Conservation (phyloP, 2,797 vertebrate genomes). For the Eospalax fontanierii region DNA sequence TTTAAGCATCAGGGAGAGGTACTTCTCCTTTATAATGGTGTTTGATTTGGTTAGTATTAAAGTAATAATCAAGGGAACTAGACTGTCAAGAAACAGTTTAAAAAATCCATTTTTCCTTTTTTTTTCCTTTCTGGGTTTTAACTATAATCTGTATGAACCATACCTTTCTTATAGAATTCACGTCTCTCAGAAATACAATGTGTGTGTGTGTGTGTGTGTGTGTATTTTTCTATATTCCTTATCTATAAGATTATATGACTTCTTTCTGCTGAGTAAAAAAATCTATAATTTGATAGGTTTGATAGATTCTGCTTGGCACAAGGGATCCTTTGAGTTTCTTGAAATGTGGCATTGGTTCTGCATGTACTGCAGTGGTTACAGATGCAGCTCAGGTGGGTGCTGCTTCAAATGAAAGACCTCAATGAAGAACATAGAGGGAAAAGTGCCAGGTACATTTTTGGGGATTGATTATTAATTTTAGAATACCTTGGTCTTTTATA, state of each 20-base stretch:
- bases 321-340: rapidly evolving
- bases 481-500: not conserved
- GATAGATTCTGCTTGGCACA: not conserved
- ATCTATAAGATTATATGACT: not conserved
- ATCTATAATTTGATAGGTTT: not conserved
- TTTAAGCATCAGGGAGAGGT: not conserved
- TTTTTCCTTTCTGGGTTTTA: not conserved
- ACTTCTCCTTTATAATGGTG: not conserved
- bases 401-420: not conserved
- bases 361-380: not conserved
- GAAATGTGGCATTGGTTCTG: not conserved
- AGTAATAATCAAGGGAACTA: not conserved
- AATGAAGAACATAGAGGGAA: not conserved
- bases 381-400: not conserved
- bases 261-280: not conserved
- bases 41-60: not conserved
- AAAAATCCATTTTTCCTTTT: not conserved
- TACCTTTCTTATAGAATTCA: not conserved
- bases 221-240: not conserved
- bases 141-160: not conserved
- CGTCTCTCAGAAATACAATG: not conserved
- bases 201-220: not conserved
- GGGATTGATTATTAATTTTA: not conserved
- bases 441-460: not conserved
- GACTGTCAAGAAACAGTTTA: not conserved